Evolutionary conservation across 2,888 invertebrate species (phyloP), one percentile per base, ranked within the genome.

Genomic region (Rapana venosa): DNA sequence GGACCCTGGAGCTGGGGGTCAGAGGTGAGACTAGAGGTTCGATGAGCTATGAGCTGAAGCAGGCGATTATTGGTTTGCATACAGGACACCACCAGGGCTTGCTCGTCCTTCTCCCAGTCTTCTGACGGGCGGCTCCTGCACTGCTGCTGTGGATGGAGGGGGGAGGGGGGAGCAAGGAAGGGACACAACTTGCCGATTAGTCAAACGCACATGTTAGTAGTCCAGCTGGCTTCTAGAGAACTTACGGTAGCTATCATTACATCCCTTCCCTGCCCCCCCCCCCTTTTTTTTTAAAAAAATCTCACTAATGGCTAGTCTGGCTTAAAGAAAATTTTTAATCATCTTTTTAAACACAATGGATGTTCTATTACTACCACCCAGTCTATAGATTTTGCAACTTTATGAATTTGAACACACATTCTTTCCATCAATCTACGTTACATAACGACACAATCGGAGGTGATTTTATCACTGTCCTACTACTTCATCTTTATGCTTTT

Each of bases 71-170:
- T 88, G 88, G 79, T 85, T 77, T 90, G 83, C 26, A 91, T 36
- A 36, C 88, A 87, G 26, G 87, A 88, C 66, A 61, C 87, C 30
- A 91, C 66, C 20, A 91, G 91, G 15, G 85, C 85, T 70, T 90
- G 84, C 32, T 79, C 84, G n/a, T 83, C 88, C 35, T 83, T 56
- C 61, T 66, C 66, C 22, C 84, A 88, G 30, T 79, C 89, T 6
- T 87, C 89, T n/a, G 79, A 66, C 47, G 36, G 15, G n/a, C 58
- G 0, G n/a, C 58, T 56, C 30, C 56, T 15, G 58, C 15, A n/a
- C 30, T 26, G 58, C n/a, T 32, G 85, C 58, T 85, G 85, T 30
- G 22, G n/a, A n/a, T n/a, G n/a, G n/a, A n/a, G n/a, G 0, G 32
- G 74, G 26, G 74, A 74, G n/a, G 26, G 58, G 85, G 8, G 47